phyloP scores from a whole-genome alignment of 2,113 vertebrate species.

The Sylvietta virens region DNA sequence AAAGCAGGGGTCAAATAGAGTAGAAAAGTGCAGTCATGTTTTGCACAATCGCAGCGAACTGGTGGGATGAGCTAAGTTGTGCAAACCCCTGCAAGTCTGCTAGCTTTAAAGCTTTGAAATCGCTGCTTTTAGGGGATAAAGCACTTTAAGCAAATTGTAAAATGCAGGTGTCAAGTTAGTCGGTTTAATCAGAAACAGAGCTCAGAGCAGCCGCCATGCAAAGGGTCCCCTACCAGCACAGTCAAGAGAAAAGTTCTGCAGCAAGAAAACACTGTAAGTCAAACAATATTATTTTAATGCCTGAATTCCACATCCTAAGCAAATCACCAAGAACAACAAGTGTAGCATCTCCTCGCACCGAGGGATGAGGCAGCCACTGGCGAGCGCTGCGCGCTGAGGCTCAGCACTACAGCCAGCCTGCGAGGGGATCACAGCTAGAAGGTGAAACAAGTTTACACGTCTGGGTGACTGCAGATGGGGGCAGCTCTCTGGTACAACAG shows the following conservation, averaged over 20 bases:
- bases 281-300: background rate
- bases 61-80: slow-evolving; percentile 7
- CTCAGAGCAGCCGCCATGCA: background rate
- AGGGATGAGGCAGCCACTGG: background rate
- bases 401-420: background rate
- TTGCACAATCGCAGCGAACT: background rate
- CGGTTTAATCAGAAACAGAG: slow-evolving; percentile 61
- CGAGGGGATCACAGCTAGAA: background rate
- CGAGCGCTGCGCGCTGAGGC: background rate
- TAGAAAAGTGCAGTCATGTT: background rate
- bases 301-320: background rate
- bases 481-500: background rate
- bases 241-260: slow-evolving; percentile 21
- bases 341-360: background rate
- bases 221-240: background rate
- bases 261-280: background rate
- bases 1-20: background rate
- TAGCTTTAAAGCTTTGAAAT: slow-evolving; percentile 47
- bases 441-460: background rate
- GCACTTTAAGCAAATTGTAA: slow-evolving; percentile 47
- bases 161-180: slow-evolving; percentile 52
- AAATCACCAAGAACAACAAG: background rate
- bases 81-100: slow-evolving; percentile 39
- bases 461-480: background rate
- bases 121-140: slow-evolving; percentile 51